Conservation (phyloP, 2,113 vertebrate genomes). For the Scatophagus argus region DNA sequence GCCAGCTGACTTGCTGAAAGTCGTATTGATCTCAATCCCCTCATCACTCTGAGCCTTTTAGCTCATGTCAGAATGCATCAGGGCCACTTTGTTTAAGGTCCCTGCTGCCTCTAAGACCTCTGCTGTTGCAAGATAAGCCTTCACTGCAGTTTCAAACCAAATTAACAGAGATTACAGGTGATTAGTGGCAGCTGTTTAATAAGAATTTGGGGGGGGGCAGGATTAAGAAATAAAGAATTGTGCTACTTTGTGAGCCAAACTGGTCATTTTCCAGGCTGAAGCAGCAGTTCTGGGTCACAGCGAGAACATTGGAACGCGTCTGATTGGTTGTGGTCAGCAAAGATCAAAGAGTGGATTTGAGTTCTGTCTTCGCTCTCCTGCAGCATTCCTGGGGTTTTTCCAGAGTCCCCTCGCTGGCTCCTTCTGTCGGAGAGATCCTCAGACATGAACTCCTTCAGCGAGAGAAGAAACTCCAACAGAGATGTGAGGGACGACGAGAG, state of each 20-base stretch:
- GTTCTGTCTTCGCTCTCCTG: slow-evolving; percentile 25
- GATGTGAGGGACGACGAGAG: slow-evolving; percentile 85
- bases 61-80: slow-evolving; percentile 61
- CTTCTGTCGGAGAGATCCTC: slow-evolving; percentile 86
- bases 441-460: slow-evolving; percentile 86
- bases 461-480: slow-evolving; percentile 84
- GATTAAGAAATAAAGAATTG: slow-evolving; percentile 24
- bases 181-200: slow-evolving; percentile 56
- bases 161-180: slow-evolving; percentile 50
- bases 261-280: slow-evolving; percentile 39
- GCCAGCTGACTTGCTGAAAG: slow-evolving; percentile 53
- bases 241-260: neutral
- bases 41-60: slow-evolving; percentile 55
- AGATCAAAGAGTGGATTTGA: slow-evolving; percentile 7
- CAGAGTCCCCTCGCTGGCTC: slow-evolving; percentile 91
- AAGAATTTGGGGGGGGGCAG: slow-evolving; percentile 4
- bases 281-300: neutral
- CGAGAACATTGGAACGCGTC: neutral
- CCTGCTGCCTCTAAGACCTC: neutral
- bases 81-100: slow-evolving; percentile 50
- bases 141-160: slow-evolving; percentile 34
- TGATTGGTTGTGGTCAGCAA: neutral
- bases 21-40: slow-evolving; percentile 72
- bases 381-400: slow-evolving; percentile 89
- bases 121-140: slow-evolving; percentile 20